Conservation (phyloP, 2,888 invertebrate genomes). For the Platycnemis pennipes region DNA sequence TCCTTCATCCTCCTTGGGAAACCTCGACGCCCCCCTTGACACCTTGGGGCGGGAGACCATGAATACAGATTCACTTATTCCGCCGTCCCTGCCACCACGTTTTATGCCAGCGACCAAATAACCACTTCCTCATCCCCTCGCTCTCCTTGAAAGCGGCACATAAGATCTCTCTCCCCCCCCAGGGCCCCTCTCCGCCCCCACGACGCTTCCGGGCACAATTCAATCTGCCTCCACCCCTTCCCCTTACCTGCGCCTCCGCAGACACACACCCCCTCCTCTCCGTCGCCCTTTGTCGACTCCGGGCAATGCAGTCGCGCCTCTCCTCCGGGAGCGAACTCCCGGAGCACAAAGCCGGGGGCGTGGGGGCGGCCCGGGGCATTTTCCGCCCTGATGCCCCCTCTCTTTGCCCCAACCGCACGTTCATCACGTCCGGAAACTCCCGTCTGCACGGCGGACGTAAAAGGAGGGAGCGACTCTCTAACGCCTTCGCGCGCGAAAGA, state of each 20-base stretch:
- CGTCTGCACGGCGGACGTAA: too few species aligned
- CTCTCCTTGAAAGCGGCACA: neutral
- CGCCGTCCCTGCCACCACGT: neutral
- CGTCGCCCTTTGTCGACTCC: neutral
- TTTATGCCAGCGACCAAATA: neutral
- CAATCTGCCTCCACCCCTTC: neutral
- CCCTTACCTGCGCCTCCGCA: neutral
- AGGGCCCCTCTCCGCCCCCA: neutral
- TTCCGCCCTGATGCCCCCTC: constrained; percentile 2
- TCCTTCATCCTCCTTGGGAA: neutral
- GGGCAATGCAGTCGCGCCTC: too few species aligned
- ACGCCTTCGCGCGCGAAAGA: too few species aligned
- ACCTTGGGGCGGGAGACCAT: neutral
- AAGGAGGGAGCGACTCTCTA: too few species aligned
- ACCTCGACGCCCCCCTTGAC: neutral
- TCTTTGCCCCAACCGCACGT: too few species aligned
- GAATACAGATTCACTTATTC: constrained; percentile 18
- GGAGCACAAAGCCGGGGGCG: neutral
- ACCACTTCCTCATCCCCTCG: neutral
- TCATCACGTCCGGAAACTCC: too few species aligned
- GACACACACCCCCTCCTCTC: neutral
- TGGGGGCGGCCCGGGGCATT: neutral
- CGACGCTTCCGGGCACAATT: neutral
- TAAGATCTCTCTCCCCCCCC: neutral
- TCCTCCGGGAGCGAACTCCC: too few species aligned